Base-by-base conservation (phyloP, 1,140 invertebrate genomes). In the Paralvinella palmiformis region DNA sequence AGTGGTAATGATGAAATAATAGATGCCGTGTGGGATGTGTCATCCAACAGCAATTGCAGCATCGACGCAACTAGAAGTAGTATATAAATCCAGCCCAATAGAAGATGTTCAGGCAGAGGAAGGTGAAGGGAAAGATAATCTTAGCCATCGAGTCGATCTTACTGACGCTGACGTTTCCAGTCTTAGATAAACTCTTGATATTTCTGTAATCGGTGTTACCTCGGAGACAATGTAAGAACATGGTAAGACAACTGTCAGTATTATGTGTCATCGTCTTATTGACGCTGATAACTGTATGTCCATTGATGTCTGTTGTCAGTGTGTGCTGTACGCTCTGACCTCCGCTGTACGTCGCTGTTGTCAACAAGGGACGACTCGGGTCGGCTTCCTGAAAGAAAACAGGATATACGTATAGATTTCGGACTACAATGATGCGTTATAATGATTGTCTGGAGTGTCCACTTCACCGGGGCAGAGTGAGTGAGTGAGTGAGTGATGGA, bases 131-230 rank as follows among this genome's bases (percentile, higher is more conserved):
- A 70, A 85, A 85, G 15, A 82, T 63, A 41, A 81, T 73, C 17
- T 84, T 71, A 13, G 82, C 72, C 55, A 81, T 76, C 17, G 83
- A 81, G 68, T 86, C 85, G 44, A 86, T 82, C 72, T 78, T 76
- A 63, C 79, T 81, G 20, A 77, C 73, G 61, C 74, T 75, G 59
- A 77, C 76, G n/a, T 71, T 69, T 0, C 55, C 56, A 32, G 70
- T 63, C 3, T 71, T 68, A 22, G 20, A 52, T 15, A 32, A 59
- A 22, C 66, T 66, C 48, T 66, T 65, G 41, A 32, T 35, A n/a
- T 41, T 27, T 24, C 36, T 33, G 62, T 56, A 55, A n/a, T 33
- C n/a, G 53, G 22, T 63, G 53, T 57, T 55, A 2, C 52, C 50
- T 7, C 35, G 50, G 2, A 63, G 37, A 32, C 62, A 56, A 31